Percentiles rank a stretch among this genome's conserved stretches.
Evolutionary conservation across 2,797 vertebrate genomes (phyloP).

Genomic region (Cossypha dichroa): DNA sequence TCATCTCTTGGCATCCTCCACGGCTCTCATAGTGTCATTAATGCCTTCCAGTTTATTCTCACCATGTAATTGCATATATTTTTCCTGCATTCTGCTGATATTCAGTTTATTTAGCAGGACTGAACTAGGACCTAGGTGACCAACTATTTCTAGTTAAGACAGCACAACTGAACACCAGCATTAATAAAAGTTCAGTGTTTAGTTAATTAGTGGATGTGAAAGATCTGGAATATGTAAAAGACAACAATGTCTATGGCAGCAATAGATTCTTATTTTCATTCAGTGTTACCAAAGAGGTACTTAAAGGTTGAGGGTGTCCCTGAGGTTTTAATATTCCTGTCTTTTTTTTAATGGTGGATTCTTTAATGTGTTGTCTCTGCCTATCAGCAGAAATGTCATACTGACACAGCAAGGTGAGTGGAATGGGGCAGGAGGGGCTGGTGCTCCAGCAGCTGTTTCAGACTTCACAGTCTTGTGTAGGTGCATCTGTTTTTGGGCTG

Average conservation of each 20-base stretch:
- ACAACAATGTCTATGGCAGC: neutral
- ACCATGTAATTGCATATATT: neutral
- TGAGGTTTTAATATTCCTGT: neutral
- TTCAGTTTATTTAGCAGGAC: neutral
- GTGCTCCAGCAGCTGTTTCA: accelerated
- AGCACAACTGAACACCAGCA: neutral
- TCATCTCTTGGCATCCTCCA: neutral
- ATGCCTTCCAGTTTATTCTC: neutral
- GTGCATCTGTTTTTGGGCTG: neutral
- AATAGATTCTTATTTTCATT: neutral
- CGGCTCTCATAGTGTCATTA: neutral
- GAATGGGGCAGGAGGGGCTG: neutral
- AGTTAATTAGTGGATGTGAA: neutral
- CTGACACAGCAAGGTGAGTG: neutral
- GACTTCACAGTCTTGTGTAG: accelerated
- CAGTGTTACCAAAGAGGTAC: accelerated
- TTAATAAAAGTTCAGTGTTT: neutral
- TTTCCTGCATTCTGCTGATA: neutral
- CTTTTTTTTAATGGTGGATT: neutral
- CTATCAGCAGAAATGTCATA: neutral
- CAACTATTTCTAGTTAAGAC: neutral
- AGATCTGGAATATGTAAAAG: neutral
- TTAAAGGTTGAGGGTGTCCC: neutral
- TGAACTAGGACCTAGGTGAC: neutral
- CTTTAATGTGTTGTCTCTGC: neutral